A percentile compares a stretch with the other conserved stretches of the same genome.
Evolutionary conservation across 1,140 invertebrate genomes (phyloP).

Genomic region (Drosophila orosa): DNA sequence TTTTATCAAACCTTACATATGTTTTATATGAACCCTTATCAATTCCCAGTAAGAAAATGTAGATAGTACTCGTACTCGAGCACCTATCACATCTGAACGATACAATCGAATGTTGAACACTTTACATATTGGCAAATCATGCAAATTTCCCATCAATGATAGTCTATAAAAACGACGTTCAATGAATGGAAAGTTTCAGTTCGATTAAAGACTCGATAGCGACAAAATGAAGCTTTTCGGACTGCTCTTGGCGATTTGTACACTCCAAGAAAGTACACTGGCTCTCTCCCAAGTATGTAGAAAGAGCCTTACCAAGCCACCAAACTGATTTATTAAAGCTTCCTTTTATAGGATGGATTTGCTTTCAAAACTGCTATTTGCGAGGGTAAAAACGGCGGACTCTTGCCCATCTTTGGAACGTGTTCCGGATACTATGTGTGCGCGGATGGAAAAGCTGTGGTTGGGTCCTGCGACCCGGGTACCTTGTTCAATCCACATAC

Average conservation of each 20-base stretch:
- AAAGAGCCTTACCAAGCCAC: no score
- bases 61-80: conserved; percentile 28
- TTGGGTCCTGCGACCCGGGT: conserved; percentile 57
- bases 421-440: conserved; percentile 72
- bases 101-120: conserved; percentile 51
- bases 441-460: conserved; percentile 65
- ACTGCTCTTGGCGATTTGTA: conserved; percentile 37
- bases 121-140: conserved; percentile 55
- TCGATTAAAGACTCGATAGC: conserved; percentile 25
- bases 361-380: conserved; percentile 59
- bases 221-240: conserved; percentile 40
- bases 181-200: conserved; percentile 41
- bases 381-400: conserved; percentile 60
- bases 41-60: conserved; percentile 38
- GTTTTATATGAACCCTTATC: conserved; percentile 53
- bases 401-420: conserved; percentile 71
- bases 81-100: conserved; percentile 29
- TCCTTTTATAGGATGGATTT: conserved; percentile 40
- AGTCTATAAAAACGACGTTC: conserved; percentile 39
- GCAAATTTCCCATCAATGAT: conserved; percentile 43
- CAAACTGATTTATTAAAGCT: neutral
- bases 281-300: conserved; percentile 49
- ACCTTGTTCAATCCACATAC: conserved; percentile 60
- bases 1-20: conserved; percentile 44
- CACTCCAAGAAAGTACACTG: conserved; percentile 19